These are phyloP conservation scores for Epinephelus coioides DNA, from an alignment of 2,797 vertebrate species.

Conservation along the genomic window DNA sequence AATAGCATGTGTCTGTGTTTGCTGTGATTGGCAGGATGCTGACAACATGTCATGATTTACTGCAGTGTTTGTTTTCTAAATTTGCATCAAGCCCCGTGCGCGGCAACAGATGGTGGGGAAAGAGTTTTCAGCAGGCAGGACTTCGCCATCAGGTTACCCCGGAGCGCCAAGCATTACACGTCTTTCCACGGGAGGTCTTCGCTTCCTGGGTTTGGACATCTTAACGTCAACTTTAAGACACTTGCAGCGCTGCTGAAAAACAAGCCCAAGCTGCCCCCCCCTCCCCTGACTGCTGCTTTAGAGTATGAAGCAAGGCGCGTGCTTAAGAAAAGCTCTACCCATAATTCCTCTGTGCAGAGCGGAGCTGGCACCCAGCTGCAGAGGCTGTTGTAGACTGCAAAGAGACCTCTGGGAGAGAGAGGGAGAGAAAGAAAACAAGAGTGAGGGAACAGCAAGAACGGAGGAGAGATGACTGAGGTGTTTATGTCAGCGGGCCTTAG, in stretches of 20 bases:
- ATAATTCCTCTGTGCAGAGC: constrained; percentile 69
- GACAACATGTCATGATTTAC: constrained; percentile 63
- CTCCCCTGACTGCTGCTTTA: constrained; percentile 30
- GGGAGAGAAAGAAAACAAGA: constrained; percentile 52
- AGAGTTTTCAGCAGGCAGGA: constrained; percentile 25
- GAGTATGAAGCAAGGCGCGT: constrained; percentile 45
- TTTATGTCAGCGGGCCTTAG: constrained; percentile 76
- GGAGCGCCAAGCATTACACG: constrained; percentile 46
- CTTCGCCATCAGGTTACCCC: constrained; percentile 59
- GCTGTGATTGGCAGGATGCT: constrained; percentile 41
- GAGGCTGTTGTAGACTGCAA: constrained; percentile 45
- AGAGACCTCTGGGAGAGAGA: constrained; percentile 43
- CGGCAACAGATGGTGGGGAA: constrained; percentile 54
- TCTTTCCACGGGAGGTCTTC: constrained; percentile 58
- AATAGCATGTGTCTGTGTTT: constrained; percentile 31
- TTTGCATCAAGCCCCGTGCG: constrained; percentile 56
- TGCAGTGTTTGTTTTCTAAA: constrained; percentile 58
- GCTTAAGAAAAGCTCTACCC: constrained; percentile 60
- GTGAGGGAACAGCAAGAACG: constrained; percentile 45
- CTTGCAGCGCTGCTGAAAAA: constrained; percentile 55
- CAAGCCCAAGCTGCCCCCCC: constrained; percentile 27
- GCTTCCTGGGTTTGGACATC: constrained; percentile 51
- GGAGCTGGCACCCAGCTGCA: constrained; percentile 68
- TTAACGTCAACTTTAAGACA: constrained; percentile 61
- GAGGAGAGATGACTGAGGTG: constrained; percentile 70